Evolutionary conservation across 2,113 vertebrate species (phyloP), one percentile per base, ranked within the genome.

Genomic region (Prolemur simus): DNA sequence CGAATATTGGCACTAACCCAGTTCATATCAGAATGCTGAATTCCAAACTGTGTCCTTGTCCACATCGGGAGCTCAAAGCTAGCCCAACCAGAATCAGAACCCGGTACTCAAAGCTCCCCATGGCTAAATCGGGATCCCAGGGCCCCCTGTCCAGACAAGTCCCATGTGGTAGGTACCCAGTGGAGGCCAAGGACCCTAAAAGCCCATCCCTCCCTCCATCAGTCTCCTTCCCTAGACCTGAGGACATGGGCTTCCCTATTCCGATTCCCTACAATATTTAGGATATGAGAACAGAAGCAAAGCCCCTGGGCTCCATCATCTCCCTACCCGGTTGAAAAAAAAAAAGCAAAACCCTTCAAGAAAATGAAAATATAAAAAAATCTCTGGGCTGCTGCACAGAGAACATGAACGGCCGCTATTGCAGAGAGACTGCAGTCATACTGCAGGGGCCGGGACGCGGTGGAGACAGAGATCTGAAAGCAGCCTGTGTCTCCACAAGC

Each of bases 281-380:
- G 89, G 81, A 73, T 66, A 74, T 60, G 73, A 76, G 64, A 56
- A 64, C 34, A 78, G 74, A 64, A 74, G 54, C 77, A 45, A 83
- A 88, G 89, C 10, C 91, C 92, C 60, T n/a, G 66, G 39, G 47
- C 89, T 93, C 92, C 71, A 73, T 68, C 68, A 54, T 86, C 81
- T 83, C 77, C 87, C 93, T n/a, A 86, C 71, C 73, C 0, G 1
- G 34, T 52, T 87, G 83, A 93, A 84, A 74, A 95, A 83, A 74
- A 60, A 80, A 96, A 81, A 0, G 2, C 80, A 81, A 78, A 91
- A 52, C 54, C 68, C 60, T 83, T 68, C 11, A 90, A 85, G 90
- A 74, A 96, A 96, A 94, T 0, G 8, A 76, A 87, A 47, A 45
- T 64, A 3, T 5, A 49, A 42, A 39, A 42, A 52, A 10, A 4